Evolutionary conservation across 1,140 invertebrate genomes (phyloP).

Genomic region (Dinoponera quadriceps): DNA sequence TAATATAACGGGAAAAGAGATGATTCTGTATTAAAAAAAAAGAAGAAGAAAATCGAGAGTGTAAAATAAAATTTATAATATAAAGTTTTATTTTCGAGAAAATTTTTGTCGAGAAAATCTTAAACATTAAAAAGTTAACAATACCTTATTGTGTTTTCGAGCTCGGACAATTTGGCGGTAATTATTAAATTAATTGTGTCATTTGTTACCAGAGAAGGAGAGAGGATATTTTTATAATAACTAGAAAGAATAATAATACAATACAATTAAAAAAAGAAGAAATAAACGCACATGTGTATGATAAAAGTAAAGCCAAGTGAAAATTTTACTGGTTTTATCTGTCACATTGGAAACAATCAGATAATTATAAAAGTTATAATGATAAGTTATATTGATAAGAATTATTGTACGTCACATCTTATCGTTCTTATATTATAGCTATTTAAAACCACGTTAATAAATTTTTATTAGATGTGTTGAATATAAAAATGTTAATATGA

Average conservation of each 20-base stretch:
- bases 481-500: not conserved
- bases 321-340: not conserved
- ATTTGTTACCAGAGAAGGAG: too few species aligned
- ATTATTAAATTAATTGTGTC: too few species aligned
- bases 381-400: not conserved
- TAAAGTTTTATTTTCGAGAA: too few species aligned
- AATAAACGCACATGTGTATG: not conserved
- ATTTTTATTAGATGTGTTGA: constrained; percentile 10
- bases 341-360: not conserved
- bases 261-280: not conserved
- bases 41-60: too few species aligned
- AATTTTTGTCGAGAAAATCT: too few species aligned
- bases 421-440: not conserved
- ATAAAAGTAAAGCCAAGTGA: not conserved
- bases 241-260: not conserved
- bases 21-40: too few species aligned
- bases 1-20: too few species aligned
- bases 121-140: too few species aligned
- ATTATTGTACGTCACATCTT: not conserved
- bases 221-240: not conserved
- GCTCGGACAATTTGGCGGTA: too few species aligned
- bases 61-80: too few species aligned
- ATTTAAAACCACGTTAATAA: not conserved
- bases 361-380: constrained; percentile 9
- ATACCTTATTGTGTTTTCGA: too few species aligned